Base-by-base conservation (phyloP, 2,113 vertebrate species). In the Solenodon paradoxus region DNA sequence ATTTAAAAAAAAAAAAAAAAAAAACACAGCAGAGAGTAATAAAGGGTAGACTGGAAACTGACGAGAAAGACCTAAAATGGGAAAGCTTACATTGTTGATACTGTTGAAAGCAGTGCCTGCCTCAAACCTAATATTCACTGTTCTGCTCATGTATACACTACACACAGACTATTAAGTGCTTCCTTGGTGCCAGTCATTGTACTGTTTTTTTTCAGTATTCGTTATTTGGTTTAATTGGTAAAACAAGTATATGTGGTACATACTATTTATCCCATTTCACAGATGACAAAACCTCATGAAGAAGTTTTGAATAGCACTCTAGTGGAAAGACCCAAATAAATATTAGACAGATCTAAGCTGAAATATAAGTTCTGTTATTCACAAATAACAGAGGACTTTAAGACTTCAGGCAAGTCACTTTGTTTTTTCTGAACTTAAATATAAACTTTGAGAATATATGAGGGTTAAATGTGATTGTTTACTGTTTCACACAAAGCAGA, bases 201-300 rank as follows among this genome's bases (percentile, higher is more conserved):
- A 20, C 30, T 74, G 53, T 45, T 10, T 68, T 94, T 68, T 94
- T 78, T 53, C 32, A 32, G 22, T 71, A 71, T 32, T 47, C 20
- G 30, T 90, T 63, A 79, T 83, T 74, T 64, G 16, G 8, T 94
- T 94, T 75, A 26, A 10, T 45, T 88, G 90, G 92, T 38, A 74
- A 69, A 77, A 53, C 19, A 59, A 28, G 2, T 57, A 1, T 79
- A 5, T 20, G 35, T 7, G 3, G 28, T 83, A n/a, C 20, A n/a
- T 35, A 26, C 24, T 47, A 40, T 30, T 38, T 64, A 81, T n/a
- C 0, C 0, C 55, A 30, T 45, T 47, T 90, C n/a, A 87, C 20
- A 30, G 42, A 77, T 71, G 38, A 53, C n/a, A 82, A 71, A n/a
- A n/a, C n/a, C 16, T 40, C 12, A 68, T 0, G 17, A 17, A 4